Percentiles rank a stretch among this genome's conserved stretches.
Evolutionary conservation across 2,797 vertebrate genomes (phyloP).

Genomic region (Echiichthys vipera): DNA sequence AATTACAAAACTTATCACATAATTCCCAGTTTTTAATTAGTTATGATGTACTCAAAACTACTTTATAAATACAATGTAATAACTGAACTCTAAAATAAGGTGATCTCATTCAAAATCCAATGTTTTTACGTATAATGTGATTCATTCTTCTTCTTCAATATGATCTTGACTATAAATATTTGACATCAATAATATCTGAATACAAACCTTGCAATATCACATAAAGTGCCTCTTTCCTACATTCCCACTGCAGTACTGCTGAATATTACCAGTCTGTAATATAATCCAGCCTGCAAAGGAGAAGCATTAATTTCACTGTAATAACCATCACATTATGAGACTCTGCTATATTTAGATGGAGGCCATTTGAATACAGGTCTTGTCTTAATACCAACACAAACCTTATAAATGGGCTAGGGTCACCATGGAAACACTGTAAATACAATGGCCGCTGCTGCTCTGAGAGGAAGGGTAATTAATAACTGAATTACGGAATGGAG

Average conservation of each 20-base stretch:
- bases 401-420: conserved; percentile 91
- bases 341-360: conserved; percentile 80
- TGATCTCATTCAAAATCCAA: not conserved
- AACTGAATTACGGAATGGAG: conserved; percentile 87
- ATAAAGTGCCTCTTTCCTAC: conserved; percentile 16
- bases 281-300: conserved; percentile 52
- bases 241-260: conserved; percentile 29
- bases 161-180: conserved; percentile 41
- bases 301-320: conserved; percentile 72
- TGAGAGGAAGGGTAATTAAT: conserved; percentile 89
- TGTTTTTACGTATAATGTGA: conserved; percentile 11
- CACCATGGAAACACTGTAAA: conserved; percentile 93
- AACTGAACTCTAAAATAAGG: conserved; percentile 2
- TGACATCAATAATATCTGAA: conserved; percentile 28
- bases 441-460: conserved; percentile 81
- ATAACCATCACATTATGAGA: conserved; percentile 74
- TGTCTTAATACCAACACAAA: conserved; percentile 90
- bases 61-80: not conserved
- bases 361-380: conserved; percentile 88
- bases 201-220: conserved; percentile 18
- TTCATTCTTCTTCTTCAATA: conserved; percentile 16
- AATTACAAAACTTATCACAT: not conserved
- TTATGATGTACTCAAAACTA: not conserved
- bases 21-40: not conserved
- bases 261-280: conserved; percentile 57